These are phyloP conservation scores for Cossypha heuglini DNA, from an alignment of 2,797 vertebrate genomes.

Conservation along the genomic window DNA sequence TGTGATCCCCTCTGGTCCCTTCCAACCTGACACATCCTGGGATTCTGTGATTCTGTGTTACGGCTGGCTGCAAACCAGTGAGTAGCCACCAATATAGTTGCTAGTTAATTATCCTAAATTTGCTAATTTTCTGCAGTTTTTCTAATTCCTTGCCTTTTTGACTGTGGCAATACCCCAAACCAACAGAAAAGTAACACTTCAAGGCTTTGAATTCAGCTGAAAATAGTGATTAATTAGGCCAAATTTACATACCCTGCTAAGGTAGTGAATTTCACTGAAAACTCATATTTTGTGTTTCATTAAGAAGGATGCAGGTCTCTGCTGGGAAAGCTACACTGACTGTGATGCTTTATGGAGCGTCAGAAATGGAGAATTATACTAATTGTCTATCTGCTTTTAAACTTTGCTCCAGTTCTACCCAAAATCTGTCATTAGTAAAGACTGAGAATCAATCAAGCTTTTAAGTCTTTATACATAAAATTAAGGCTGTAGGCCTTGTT, in stretches of 20 bases:
- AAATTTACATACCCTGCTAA: background rate
- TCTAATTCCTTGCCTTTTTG: background rate
- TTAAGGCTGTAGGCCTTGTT: background rate
- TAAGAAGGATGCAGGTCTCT: background rate
- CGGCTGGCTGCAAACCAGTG: background rate
- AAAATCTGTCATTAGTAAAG: background rate
- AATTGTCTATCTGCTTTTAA: background rate
- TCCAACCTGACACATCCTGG: background rate
- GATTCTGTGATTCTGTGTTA: background rate
- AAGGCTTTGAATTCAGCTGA: background rate
- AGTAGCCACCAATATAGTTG: background rate
- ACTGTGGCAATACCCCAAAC: background rate
- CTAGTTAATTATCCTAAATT: background rate
- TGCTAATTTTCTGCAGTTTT: background rate
- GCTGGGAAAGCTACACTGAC: background rate
- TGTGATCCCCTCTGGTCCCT: background rate
- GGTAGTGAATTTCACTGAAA: background rate
- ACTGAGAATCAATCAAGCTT: background rate
- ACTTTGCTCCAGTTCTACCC: background rate
- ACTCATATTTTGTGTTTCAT: background rate
- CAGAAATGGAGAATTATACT: background rate
- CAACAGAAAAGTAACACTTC: accelerated
- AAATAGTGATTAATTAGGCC: accelerated
- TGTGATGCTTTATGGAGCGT: background rate
- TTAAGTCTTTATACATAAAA: background rate